phyloP scores from a whole-genome alignment of 30 jellyfish, hydroid and myxozoan species.

The Cassiopea xamachana region DNA sequence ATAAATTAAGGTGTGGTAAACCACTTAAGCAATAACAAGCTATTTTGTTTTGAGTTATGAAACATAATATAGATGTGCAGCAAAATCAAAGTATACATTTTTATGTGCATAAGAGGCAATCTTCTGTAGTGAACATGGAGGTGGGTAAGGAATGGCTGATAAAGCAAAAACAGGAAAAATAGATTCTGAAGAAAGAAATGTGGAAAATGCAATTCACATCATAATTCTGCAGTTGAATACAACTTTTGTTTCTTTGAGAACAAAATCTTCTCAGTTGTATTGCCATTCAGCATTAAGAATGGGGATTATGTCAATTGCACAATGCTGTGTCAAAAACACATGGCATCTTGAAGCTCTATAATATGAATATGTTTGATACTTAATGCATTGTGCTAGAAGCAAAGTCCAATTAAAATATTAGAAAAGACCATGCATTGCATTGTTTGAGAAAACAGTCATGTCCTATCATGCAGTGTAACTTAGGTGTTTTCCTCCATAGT shows the following conservation, averaged over 20 bases:
- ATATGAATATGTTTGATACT: not conserved
- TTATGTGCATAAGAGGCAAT: too few relatives aligned
- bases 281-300: slow-evolving; percentile 5
- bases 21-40: not conserved
- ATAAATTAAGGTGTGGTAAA: not conserved
- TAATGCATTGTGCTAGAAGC: not conserved
- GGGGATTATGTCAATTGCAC: slow-evolving; percentile 9
- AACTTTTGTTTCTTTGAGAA: not conserved
- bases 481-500: not conserved
- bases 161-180: not conserved
- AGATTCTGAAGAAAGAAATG: not conserved
- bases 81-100: too few relatives aligned
- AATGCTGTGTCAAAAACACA: slow-evolving; percentile 8
- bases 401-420: not conserved
- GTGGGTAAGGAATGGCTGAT: too few relatives aligned
- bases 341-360: not conserved
- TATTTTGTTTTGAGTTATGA: not conserved
- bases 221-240: not conserved
- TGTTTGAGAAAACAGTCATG: not conserved
- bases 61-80: not conserved
- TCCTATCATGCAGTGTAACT: not conserved
- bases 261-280: slow-evolving; percentile 16
- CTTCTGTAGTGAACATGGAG: too few relatives aligned
- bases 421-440: not conserved
- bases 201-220: not conserved